These are phyloP conservation scores for Rhodinocichla rosea DNA, from an alignment of 2,113 vertebrate genomes.

Conservation along the genomic window DNA sequence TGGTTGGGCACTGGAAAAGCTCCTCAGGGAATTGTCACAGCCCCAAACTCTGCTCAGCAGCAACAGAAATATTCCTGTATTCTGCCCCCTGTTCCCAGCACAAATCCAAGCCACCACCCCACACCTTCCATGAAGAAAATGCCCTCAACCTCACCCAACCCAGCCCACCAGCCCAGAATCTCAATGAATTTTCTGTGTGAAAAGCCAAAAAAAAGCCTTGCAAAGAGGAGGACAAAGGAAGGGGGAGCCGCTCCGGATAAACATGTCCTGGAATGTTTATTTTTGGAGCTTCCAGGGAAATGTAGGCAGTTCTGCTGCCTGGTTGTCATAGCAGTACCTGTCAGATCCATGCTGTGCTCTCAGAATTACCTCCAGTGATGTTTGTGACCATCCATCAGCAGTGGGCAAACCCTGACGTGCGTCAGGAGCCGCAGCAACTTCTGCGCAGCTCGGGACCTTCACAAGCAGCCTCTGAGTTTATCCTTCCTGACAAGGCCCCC, in stretches of 20 bases:
- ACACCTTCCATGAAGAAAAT: background rate
- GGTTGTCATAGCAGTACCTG: slow-evolving; percentile 55
- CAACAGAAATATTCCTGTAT: background rate
- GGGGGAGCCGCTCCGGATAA: accelerated
- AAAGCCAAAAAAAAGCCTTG: background rate
- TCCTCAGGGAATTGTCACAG: background rate
- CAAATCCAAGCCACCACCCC: background rate
- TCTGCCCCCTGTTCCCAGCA: background rate
- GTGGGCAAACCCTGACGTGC: background rate
- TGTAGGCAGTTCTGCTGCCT: background rate
- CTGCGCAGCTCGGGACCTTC: background rate
- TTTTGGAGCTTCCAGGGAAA: slow-evolving; percentile 20
- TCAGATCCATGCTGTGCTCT: background rate
- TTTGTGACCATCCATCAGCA: background rate
- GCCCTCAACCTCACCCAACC: background rate
- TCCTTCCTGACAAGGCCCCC: background rate
- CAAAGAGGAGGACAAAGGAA: background rate
- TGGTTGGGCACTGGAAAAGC: background rate
- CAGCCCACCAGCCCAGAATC: background rate
- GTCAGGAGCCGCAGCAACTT: background rate
- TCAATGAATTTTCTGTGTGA: background rate
- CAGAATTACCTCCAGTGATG: background rate
- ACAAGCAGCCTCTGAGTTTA: background rate
- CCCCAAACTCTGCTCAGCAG: background rate
- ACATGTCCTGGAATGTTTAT: background rate